A percentile compares a stretch with the other conserved stretches of the same genome.
These are phyloP conservation scores for Drosophila gunungcola DNA, from an alignment of 1,140 invertebrate genomes.

Conservation along the genomic window DNA sequence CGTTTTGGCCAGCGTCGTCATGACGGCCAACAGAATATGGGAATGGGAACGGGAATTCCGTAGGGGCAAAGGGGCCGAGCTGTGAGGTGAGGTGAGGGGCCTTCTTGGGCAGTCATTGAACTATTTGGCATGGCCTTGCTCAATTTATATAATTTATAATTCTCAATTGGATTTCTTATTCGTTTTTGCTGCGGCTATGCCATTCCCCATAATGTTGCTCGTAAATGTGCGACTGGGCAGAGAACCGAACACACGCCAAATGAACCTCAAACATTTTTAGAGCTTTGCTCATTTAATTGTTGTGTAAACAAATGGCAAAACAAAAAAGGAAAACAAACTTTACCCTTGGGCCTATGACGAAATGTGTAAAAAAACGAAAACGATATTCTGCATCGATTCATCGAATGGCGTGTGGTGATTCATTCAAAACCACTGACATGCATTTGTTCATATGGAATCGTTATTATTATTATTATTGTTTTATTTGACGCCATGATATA, in stretches of 20 bases:
- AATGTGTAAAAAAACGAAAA: constrained; percentile 18
- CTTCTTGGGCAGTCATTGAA: constrained; percentile 70
- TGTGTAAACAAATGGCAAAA: constrained; percentile 62
- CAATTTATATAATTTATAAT: constrained; percentile 58
- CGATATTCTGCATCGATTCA: constrained; percentile 49
- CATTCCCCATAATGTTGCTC: constrained; percentile 14
- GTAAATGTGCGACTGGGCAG: constrained; percentile 10
- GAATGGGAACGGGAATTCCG: constrained; percentile 15
- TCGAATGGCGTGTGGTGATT: constrained; percentile 39
- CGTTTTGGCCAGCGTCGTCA: constrained; percentile 50
- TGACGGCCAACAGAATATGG: constrained; percentile 49
- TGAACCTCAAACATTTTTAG: constrained; percentile 45
- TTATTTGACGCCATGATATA: constrained; percentile 6
- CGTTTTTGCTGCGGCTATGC: not conserved
- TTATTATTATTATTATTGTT: constrained; percentile 1
- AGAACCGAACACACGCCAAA: not conserved
- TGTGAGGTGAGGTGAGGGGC: constrained; percentile 20
- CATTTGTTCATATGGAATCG: constrained; percentile 6
- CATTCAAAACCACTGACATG: constrained; percentile 36
- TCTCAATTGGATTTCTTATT: constrained; percentile 45
- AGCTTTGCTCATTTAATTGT: constrained; percentile 65
- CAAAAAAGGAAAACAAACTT: constrained; percentile 14
- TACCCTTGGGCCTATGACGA: constrained; percentile 37
- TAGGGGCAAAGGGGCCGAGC: not conserved
- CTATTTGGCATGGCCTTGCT: constrained; percentile 77